A percentile compares a stretch with the other conserved stretches of the same genome.
Conservation (phyloP, 2,113 vertebrate genomes). For the Barnardius zonarius region DNA sequence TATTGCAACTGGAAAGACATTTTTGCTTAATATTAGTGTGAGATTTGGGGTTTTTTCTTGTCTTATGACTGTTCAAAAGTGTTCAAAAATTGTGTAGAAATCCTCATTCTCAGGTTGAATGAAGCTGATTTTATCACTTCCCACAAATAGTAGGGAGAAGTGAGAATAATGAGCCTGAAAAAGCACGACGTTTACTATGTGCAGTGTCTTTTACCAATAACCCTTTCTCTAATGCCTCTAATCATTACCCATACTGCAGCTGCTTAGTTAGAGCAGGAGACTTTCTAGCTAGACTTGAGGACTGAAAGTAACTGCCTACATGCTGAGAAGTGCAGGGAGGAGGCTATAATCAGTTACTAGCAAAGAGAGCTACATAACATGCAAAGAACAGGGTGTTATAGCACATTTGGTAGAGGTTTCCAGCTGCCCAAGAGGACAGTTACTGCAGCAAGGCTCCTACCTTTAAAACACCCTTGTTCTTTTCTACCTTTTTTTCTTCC, state of each 20-base stretch:
- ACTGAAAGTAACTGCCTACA: not conserved
- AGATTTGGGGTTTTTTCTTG: rapidly evolving
- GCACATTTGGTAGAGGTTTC: not conserved
- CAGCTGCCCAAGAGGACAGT: not conserved
- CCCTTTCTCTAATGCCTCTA: not conserved
- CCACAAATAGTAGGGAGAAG: not conserved
- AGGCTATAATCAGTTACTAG: not conserved
- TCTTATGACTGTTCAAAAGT: not conserved
- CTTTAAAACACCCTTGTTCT: not conserved
- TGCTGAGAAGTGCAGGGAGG: too few relatives aligned
- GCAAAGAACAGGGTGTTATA: not conserved
- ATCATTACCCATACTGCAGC: not conserved
- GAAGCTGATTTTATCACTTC: not conserved
- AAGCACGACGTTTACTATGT: not conserved
- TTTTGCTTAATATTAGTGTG: not conserved
- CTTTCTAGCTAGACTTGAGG: not conserved
- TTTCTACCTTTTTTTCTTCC: not conserved
- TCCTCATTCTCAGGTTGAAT: not conserved
- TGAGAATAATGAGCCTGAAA: not conserved
- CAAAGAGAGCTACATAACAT: not conserved
- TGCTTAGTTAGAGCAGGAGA: not conserved
- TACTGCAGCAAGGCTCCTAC: not conserved
- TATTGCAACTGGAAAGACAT: not conserved
- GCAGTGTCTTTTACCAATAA: not conserved
- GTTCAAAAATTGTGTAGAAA: not conserved